Conservation (phyloP, 2,888 invertebrate species). For the Archips crataeganus region DNA sequence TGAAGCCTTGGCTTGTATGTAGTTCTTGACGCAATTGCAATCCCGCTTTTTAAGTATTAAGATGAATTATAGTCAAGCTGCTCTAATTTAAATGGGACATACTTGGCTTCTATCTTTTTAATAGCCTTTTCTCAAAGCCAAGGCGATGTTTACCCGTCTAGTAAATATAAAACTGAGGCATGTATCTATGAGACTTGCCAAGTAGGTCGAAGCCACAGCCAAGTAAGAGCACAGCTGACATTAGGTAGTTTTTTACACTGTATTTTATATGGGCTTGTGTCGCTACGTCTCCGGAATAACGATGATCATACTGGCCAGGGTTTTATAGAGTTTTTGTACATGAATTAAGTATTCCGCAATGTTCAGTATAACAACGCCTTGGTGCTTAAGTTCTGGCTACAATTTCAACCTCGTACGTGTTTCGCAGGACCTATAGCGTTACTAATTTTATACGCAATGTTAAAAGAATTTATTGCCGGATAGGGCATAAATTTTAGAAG, state of each 20-base stretch:
- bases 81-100: conserved; percentile 24
- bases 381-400: background rate
- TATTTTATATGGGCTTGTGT: conserved; percentile 31
- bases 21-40: background rate
- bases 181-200: conserved; percentile 49
- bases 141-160: conserved; percentile 39
- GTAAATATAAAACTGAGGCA: conserved; percentile 52
- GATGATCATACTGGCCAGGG: conserved; percentile 13
- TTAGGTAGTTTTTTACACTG: conserved; percentile 51
- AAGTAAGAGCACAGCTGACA: conserved; percentile 64
- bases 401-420: no score
- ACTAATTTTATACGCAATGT: background rate
- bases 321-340: conserved; percentile 15
- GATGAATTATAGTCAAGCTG: background rate
- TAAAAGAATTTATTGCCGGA: no score
- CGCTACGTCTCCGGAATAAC: conserved; percentile 27
- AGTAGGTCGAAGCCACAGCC: conserved; percentile 55
- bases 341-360: conserved; percentile 17
- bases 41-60: background rate
- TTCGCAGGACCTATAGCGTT: background rate
- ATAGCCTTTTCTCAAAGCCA: conserved; percentile 40
- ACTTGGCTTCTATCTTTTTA: conserved; percentile 38
- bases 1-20: no score
- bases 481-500: no score
- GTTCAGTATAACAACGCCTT: conserved; percentile 10